phyloP scores from a whole-genome alignment of 2,797 vertebrate genomes.

The Anisognathus igniventris region DNA sequence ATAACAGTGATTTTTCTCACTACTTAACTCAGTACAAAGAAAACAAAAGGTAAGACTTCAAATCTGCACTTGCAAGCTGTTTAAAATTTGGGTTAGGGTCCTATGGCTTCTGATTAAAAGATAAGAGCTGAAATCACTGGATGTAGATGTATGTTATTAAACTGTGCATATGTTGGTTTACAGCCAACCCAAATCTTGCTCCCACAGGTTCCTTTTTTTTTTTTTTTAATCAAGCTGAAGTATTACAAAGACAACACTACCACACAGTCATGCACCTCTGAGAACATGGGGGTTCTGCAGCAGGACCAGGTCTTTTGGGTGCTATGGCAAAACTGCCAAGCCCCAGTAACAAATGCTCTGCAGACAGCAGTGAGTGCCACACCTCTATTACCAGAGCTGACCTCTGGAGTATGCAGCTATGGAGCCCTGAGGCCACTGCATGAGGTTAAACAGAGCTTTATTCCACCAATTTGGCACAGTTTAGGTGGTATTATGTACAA shows the following conservation, averaged over 20 bases:
- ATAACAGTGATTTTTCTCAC: constrained; percentile 49
- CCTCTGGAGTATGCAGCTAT: fast-evolving
- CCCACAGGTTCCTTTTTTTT: background rate
- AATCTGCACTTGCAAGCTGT: constrained; percentile 64
- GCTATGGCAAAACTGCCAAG: background rate
- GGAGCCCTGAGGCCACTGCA: background rate
- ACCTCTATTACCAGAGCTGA: background rate
- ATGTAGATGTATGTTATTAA: constrained; percentile 62
- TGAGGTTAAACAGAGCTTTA: background rate
- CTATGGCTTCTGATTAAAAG: constrained; percentile 63
- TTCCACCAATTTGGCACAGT: background rate
- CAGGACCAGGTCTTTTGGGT: background rate
- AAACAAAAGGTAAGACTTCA: constrained; percentile 66
- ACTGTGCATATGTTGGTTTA: constrained; percentile 18
- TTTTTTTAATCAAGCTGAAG: background rate
- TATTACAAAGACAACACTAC: background rate
- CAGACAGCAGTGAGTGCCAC: background rate
- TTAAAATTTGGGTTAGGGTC: constrained; percentile 57
- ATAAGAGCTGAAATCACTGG: constrained; percentile 62
- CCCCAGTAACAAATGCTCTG: background rate
- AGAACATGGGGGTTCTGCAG: background rate
- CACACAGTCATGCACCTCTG: background rate
- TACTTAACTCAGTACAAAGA: constrained; percentile 54
- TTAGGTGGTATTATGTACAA: background rate
- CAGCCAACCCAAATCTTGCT: constrained; percentile 39